A percentile compares a stretch with the other conserved stretches of the same genome.
Conservation (phyloP, 1,140 invertebrate genomes). For the Pristionchus pacificus region DNA sequence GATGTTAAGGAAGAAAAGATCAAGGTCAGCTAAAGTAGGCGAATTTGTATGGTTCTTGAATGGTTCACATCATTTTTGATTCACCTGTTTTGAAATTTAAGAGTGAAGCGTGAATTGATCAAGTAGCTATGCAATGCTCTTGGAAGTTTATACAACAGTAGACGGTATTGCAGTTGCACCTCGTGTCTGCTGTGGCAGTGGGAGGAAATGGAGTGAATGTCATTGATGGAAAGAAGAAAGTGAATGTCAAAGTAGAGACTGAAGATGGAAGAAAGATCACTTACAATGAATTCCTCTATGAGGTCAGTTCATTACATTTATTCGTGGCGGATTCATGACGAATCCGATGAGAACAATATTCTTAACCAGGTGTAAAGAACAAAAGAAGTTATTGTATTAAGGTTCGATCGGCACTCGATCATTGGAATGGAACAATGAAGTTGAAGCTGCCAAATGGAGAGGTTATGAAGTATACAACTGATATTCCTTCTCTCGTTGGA, state of each 20-base stretch:
- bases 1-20: conserved; percentile 28
- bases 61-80: too few relatives aligned
- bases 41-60: too few relatives aligned
- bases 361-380: conserved; percentile 4
- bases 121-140: too few relatives aligned
- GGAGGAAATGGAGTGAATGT: conserved; percentile 16
- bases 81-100: too few relatives aligned
- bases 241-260: conserved; percentile 15
- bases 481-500: conserved; percentile 13
- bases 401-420: conserved; percentile 25
- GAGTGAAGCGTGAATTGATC: too few relatives aligned
- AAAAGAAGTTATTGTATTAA: too few relatives aligned
- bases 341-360: too few relatives aligned
- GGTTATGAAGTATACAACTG: conserved; percentile 15
- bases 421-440: conserved; percentile 20
- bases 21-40: conserved; percentile 2
- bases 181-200: conserved; percentile 20
- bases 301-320: conserved; percentile 9
- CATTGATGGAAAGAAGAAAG: conserved; percentile 3
- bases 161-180: too few relatives aligned
- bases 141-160: too few relatives aligned
- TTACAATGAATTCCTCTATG: conserved; percentile 23
- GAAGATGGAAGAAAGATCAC: conserved; percentile 16
- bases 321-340: too few relatives aligned
- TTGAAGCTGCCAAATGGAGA: conserved; percentile 4